Base-by-base conservation (phyloP, 2,888 invertebrate species). In the Acanthoscelides obtectus region DNA sequence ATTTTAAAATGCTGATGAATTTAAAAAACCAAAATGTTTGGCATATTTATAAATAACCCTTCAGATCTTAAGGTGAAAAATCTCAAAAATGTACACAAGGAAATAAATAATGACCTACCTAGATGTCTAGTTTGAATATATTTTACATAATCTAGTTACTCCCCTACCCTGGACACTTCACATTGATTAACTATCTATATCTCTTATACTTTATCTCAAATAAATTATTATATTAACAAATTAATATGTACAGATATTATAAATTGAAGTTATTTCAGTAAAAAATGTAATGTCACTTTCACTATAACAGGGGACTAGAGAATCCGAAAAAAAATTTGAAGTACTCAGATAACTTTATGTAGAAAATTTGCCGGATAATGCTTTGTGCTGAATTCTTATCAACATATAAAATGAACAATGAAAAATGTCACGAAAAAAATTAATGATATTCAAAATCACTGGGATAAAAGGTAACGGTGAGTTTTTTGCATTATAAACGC, bases 151-250 rank as follows among this genome's bases (percentile, higher is more conserved):
- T 77, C 79, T 79, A 75, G 76, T 77, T 79, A 80, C 75, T 82
- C 82, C 82, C 83, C 83, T 82, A 81, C 81, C 81, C 79, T 81
- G 81, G 82, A 83, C 80, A 82, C 79, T 81, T 82, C 80, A 82
- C 81, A 82, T 80, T 80, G 77, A 82, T 81, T 80, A 80, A 78
- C 78, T 82, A 80, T 76, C 76, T 81, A 80, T 79, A 74, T 72
- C 77, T 77, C 78, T 78, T 78, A 79, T 77, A 78, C 76, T 79
- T 79, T 77, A 71, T 80, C 75, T 76, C 77, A 80, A 81, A 80
- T 80, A 82, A 81, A 80, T 76, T 77, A 78, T 71, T 73, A 72
- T 77, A 76, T 71, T 76, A 77, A 75, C 73, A 72, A 74, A 77
- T 71, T 71, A 69, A 70, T 75, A 77, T 76, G 69, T 76, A 77